These are phyloP conservation scores for Carabus problematicus DNA, from an alignment of 2,888 invertebrate species.

Conservation along the genomic window DNA sequence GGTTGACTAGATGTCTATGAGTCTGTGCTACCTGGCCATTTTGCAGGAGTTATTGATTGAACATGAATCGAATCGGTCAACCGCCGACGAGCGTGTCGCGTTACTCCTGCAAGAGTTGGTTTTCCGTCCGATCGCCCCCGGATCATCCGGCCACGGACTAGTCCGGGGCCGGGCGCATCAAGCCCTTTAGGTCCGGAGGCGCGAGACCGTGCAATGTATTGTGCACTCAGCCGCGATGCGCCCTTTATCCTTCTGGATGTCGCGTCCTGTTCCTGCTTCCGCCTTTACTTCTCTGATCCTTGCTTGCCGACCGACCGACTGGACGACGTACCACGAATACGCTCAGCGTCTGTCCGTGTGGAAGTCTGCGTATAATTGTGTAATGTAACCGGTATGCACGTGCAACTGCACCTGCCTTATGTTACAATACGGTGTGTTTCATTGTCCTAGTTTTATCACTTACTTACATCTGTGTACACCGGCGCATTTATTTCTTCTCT, in stretches of 20 bases:
- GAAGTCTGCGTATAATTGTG: slow-evolving; percentile 4
- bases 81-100: slow-evolving; percentile 15
- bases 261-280: neutral
- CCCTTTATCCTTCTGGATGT: slow-evolving; percentile 8
- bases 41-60: slow-evolving; percentile 22
- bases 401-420: too few species aligned
- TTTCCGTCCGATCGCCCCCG: slow-evolving; percentile 31
- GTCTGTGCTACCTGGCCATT: neutral
- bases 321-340: slow-evolving; percentile 7
- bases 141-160: slow-evolving; percentile 3
- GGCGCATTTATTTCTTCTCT: too few species aligned
- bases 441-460: too few species aligned
- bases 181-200: slow-evolving; percentile 3
- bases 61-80: slow-evolving; percentile 33
- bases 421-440: too few species aligned
- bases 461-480: too few species aligned
- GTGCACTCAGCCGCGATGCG: slow-evolving; percentile 3
- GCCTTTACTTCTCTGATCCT: neutral
- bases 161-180: neutral
- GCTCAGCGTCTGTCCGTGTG: slow-evolving; percentile 6
- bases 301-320: neutral
- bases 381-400: neutral
- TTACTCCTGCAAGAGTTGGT: slow-evolving; percentile 37
- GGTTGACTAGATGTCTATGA: neutral
- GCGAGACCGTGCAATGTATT: slow-evolving; percentile 8